Base-by-base conservation (phyloP, 2,797 vertebrate genomes). In the Telmatherina bonti region DNA sequence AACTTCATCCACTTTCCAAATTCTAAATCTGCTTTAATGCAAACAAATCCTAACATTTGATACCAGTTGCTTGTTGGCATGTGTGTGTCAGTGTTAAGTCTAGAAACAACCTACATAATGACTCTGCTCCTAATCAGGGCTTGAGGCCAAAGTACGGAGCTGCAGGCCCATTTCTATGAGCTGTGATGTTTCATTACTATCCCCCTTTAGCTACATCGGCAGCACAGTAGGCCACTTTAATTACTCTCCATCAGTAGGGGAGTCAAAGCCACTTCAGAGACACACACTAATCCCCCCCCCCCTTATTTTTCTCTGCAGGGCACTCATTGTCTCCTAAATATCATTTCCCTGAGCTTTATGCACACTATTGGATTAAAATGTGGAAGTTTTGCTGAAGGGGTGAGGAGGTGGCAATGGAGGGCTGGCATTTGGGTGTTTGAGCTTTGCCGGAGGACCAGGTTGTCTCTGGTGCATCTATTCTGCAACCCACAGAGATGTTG, bases 321-420 rank as follows among this genome's bases (percentile, higher is more conserved):
- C 88, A 90, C 85, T 88, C 83, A 86, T 92, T 91, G 91, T 91
- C 92, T 92, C 84, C 85, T 93, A 92, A 93, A 93, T 91, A 93
- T 91, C 84, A 91, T 91, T 92, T 91, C 88, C 89, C 88, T 83
- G 79, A 89, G 86, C 87, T 89, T 78, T 91, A 61, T 85, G 82
- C 90, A 89, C 88, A 91, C 88, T 85, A 87, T 90, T 90, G 88
- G 90, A 92, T 91, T 91, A 91, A 88, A 91, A 91, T 85, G 86
- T 85, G 89, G 89, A 91, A 74, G 85, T 91, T 90, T 88, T 89
- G 82, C 87, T 88, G 67, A 84, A 84, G 79, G 88, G 76, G 47
- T 80, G 81, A 73, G 86, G 79, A 76, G 80, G 84, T 67, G 67
- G 85, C 70, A 81, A 79, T 55, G 64, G 67, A 51, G 67, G 70